A percentile compares a stretch with the other conserved stretches of the same genome.
phyloP scores from a whole-genome alignment of 2,888 invertebrate genomes.

The Pristionchus exspectatus region DNA sequence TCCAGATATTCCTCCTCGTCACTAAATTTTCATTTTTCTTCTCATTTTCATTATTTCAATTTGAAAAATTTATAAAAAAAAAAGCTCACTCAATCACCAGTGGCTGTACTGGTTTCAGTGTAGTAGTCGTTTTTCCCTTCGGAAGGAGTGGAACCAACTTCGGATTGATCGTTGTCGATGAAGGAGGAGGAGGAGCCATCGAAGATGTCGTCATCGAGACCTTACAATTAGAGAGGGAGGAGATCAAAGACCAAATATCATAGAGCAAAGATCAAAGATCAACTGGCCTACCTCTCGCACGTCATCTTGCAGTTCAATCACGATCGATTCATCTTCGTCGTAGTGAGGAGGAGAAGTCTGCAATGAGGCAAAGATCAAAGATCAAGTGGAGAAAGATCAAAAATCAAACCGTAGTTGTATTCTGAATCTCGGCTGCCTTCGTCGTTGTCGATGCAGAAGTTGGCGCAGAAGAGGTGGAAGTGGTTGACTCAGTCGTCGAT shows the following conservation, averaged over 20 bases:
- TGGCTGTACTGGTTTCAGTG: background rate
- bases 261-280: background rate
- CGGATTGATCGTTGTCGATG: slow-evolving; percentile 38
- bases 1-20: slow-evolving; percentile 38
- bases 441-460: slow-evolving; percentile 17
- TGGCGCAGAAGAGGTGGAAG: background rate
- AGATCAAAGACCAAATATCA: background rate
- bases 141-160: background rate
- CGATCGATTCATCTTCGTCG: slow-evolving; percentile 33
- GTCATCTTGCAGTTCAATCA: slow-evolving; percentile 47
- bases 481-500: background rate
- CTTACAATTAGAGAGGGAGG: background rate
- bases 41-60: background rate
- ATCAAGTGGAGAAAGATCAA: background rate
- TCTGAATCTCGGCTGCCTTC: background rate
- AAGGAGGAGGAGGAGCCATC: background rate
- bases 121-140: slow-evolving; percentile 19
- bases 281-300: background rate
- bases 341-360: slow-evolving; percentile 7
- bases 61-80: background rate
- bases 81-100: background rate
- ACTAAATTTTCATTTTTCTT: background rate
- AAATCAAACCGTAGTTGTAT: slow-evolving; percentile 31
- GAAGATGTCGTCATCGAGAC: slow-evolving; percentile 34
- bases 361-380: no score